Conservation (phyloP, 2,888 invertebrate species). For the Drosophila seclusa region DNA sequence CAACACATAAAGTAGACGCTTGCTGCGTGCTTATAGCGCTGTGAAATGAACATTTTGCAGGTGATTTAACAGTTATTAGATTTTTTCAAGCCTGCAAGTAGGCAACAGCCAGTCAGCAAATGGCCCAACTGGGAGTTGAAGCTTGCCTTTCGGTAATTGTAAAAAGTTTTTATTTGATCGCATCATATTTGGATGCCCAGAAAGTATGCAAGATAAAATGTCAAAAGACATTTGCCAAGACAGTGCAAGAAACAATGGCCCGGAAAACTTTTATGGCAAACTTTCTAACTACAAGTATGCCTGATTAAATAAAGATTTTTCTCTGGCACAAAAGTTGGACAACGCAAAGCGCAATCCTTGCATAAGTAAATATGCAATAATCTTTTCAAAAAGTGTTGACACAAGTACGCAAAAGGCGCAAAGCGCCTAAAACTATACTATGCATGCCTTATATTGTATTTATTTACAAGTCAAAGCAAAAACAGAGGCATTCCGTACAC, state of each 20-base stretch:
- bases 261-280: conserved; percentile 53
- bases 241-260: conserved; percentile 66
- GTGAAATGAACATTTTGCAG: conserved; percentile 82
- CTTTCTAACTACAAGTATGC: conserved; percentile 68
- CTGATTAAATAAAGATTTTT: conserved; percentile 81
- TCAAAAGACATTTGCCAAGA: conserved; percentile 63
- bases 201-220: conserved; percentile 60
- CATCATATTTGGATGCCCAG: conserved; percentile 53
- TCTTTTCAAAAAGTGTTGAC: conserved; percentile 54
- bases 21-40: conserved; percentile 75
- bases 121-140: conserved; percentile 35
- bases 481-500: background rate
- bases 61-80: conserved; percentile 81
- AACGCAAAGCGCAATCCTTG: conserved; percentile 40
- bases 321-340: conserved; percentile 49
- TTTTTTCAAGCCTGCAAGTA: conserved; percentile 46
- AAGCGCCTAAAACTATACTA: conserved; percentile 37
- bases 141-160: conserved; percentile 43
- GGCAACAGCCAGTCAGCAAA: conserved; percentile 26
- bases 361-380: conserved; percentile 66
- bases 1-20: background rate
- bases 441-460: conserved; percentile 28
- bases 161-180: conserved; percentile 79
- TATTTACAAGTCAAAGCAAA: conserved; percentile 9
- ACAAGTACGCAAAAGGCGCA: conserved; percentile 27